Conservation (phyloP, 2,113 vertebrate species). For the Aptenodytes patagonicus region DNA sequence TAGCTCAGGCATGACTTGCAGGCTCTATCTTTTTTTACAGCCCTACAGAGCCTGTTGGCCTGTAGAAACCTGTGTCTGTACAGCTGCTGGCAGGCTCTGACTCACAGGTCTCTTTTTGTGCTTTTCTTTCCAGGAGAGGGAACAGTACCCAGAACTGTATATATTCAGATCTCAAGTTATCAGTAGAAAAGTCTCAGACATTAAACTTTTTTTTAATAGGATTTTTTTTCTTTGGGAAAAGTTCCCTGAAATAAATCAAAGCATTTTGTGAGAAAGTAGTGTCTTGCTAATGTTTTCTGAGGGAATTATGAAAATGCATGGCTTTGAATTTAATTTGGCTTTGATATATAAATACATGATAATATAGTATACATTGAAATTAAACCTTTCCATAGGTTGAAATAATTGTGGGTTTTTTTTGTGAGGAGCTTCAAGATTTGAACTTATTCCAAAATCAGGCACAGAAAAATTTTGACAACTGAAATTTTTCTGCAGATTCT, state of each 20-base stretch:
- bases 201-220: background rate
- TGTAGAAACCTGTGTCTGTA: background rate
- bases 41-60: rapidly evolving
- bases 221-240: background rate
- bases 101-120: background rate
- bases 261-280: background rate
- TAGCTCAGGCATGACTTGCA: background rate
- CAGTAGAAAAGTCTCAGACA: background rate
- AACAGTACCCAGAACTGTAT: background rate
- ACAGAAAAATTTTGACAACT: background rate
- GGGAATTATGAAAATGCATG: background rate
- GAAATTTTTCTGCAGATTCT: background rate
- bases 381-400: background rate
- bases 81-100: background rate
- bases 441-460: background rate
- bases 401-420: background rate
- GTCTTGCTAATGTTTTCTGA: background rate
- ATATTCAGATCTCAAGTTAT: background rate
- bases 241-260: background rate
- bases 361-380: background rate
- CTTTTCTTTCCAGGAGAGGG: background rate
- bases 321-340: background rate
- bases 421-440: background rate
- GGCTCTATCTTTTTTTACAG: background rate
- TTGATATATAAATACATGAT: background rate